Base-by-base conservation (phyloP, 2,113 vertebrate species). In the Cinclus cinclus region DNA sequence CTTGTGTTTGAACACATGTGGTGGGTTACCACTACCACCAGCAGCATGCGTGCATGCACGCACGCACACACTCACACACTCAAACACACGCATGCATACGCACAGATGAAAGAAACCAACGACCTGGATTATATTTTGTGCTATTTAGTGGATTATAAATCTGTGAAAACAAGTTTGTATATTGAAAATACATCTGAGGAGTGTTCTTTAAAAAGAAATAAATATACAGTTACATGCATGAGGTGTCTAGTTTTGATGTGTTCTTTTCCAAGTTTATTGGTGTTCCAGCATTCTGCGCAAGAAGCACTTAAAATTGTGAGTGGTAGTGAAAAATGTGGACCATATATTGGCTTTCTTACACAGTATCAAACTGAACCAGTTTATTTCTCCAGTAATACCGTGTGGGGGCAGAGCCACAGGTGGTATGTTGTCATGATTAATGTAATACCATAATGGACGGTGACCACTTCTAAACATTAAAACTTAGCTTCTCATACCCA, bases 121-220 rank as follows among this genome's bases (percentile, higher is more conserved):
- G 7, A 95, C 94, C 94, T 96, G 97, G 97, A 96, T 97, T 98
- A 97, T 98, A 97, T 98, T 97, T 98, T 98, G 98, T 98, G 98
- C 98, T 98, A 98, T 98, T 97, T 98, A 98, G 97, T 98, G 98
- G 97, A 98, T 98, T 98, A 98, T 98, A 98, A 98, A 98, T 98
- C 98, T 98, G 98, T 98, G 98, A 98, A 98, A 98, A 96, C 95
- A 94, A 98, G 97, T 98, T 98, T 98, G 98, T 98, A 98, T 98
- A 98, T 97, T 98, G 98, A 98, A 95, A 96, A 93, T 97, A 96
- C 97, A 97, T 98, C 97, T 98, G 98, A 98, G 98, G 98, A 98
- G 98, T 98, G 98, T 98, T 98, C 98, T 98, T 98, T 98, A 97
- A 98, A 98, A 98, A 97, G 97, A 98, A 98, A 98, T 98, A 98